A percentile compares a stretch with the other conserved stretches of the same genome.
Evolutionary conservation across 2,888 invertebrate genomes (phyloP).

Genomic region (Tinea semifulvella): DNA sequence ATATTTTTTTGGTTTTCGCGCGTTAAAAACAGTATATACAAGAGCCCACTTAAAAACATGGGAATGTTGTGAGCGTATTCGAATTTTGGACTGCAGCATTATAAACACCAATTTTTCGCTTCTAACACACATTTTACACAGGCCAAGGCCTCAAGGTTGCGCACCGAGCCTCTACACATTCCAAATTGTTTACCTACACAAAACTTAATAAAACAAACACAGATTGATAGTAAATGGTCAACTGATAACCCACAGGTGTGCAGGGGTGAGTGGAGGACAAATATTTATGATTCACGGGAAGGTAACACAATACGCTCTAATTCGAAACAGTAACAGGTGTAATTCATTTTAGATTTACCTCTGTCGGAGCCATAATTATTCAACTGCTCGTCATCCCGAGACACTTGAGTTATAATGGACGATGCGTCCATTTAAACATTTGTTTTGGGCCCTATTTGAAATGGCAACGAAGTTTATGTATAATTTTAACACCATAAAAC

Average conservation of each 20-base stretch:
- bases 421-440: slow-evolving; percentile 91
- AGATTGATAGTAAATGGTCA: background rate
- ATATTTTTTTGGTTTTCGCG: too few species aligned
- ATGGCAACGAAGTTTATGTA: slow-evolving; percentile 59
- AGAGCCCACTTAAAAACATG: too few species aligned
- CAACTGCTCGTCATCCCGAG: slow-evolving; percentile 96
- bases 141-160: slow-evolving; percentile 6
- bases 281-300: slow-evolving; percentile 46
- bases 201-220: background rate
- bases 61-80: too few species aligned
- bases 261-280: slow-evolving; percentile 18
- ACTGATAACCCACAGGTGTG: slow-evolving; percentile 1
- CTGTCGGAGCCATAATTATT: slow-evolving; percentile 92
- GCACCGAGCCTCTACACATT: background rate
- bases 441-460: slow-evolving; percentile 60
- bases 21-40: too few species aligned
- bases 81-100: background rate
- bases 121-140: slow-evolving; percentile 5
- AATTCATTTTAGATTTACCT: slow-evolving; percentile 75
- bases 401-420: slow-evolving; percentile 98
- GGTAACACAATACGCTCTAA: slow-evolving; percentile 63
- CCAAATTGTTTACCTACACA: slow-evolving; percentile 11
- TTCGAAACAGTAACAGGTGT: slow-evolving; percentile 65
- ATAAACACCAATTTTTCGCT: background rate
- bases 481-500: slow-evolving; percentile 66